Base-by-base conservation (phyloP, 1,140 invertebrate genomes). In the Plutomurus gul region DNA sequence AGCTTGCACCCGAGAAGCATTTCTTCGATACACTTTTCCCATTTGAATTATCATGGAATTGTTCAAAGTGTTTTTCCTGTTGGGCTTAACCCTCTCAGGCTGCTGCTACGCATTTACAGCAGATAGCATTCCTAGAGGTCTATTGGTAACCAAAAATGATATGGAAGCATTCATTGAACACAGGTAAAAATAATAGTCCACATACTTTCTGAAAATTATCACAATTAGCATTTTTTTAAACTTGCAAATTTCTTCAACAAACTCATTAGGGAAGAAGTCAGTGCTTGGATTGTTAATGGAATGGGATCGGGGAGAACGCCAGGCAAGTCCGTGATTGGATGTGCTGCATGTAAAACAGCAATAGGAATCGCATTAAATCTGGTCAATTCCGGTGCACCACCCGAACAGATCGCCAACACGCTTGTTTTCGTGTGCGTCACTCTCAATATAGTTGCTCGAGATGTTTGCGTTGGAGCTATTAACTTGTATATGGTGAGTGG, bases 381-480 rank as follows among this genome's bases (percentile, higher is more conserved):
- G 18, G 30, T 77, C n/a, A 8, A 36, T 20, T 4, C 33, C 6
- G 75, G 75, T 3, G 25, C 5, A 37, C 22, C 78, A 0, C 16
- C 13, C 4, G 78, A 77, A 40, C 18, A 76, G 71, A 56, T 82
- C 49, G 71, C 46, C 11, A 70, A 65, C 8, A 25, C 37, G 3
- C 7, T 80, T 22, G 71, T 73, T 7, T 36, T 20, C 16, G 39
- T 82, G 18, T 82, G 81, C 37, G 37, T 75, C n/a, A 43, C 6
- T 6, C 37, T 82, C 8, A 20, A 82, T 30, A 73, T 82, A 11
- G 75, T 78, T 0, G 11, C 47, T 40, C 25, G 36, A 11, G 71
- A 75, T 16, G 46, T 80, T 0, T 82, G 81, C 22, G 33, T 30
- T 10, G 78, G 76, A 36, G 78, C 51, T 30, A 51, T 80, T 6